Evolutionary conservation across 2,797 vertebrate genomes (phyloP).

Genomic region (Atherinosoma microstoma): DNA sequence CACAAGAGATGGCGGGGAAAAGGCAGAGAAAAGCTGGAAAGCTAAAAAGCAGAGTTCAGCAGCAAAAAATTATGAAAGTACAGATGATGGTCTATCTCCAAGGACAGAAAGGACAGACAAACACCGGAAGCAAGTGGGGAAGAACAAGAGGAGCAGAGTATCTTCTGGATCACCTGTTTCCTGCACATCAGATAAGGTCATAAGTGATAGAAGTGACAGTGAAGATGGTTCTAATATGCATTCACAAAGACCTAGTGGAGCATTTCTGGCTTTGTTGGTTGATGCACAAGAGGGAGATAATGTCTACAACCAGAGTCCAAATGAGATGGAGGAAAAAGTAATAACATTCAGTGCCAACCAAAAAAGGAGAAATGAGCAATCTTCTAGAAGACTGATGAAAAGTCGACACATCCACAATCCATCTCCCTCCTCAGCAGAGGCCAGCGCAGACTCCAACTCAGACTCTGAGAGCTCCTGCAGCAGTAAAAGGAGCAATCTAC

Average conservation of each 20-base stretch:
- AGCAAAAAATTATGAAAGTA: slow-evolving; percentile 21
- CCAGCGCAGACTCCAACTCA: slow-evolving; percentile 46
- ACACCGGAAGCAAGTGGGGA: slow-evolving; percentile 10
- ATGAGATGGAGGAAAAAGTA: slow-evolving; percentile 78
- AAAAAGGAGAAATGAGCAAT: slow-evolving; percentile 33
- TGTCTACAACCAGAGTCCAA: slow-evolving; percentile 67
- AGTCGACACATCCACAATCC: slow-evolving; percentile 25
- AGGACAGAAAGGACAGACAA: slow-evolving; percentile 2
- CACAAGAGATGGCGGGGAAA: slow-evolving; percentile 31
- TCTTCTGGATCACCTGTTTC: slow-evolving; percentile 17
- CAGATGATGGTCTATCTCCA: background rate
- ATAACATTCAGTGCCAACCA: slow-evolving; percentile 61
- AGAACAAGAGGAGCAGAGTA: slow-evolving; percentile 4
- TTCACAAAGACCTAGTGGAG: slow-evolving; percentile 64
- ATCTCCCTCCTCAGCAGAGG: slow-evolving; percentile 40
- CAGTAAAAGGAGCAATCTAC: slow-evolving; percentile 23
- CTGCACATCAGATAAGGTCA: slow-evolving; percentile 19
- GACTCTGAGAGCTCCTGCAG: slow-evolving; percentile 51
- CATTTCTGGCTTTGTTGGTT: slow-evolving; percentile 67
- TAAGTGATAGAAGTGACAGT: slow-evolving; percentile 20
- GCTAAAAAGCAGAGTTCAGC: slow-evolving; percentile 12
- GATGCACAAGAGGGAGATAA: slow-evolving; percentile 71
- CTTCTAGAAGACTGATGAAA: slow-evolving; percentile 38
- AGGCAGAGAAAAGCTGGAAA: slow-evolving; percentile 25
- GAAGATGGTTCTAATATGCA: slow-evolving; percentile 56